Evolutionary conservation across 2,113 vertebrate species (phyloP).

Genomic region (Apus apus): DNA sequence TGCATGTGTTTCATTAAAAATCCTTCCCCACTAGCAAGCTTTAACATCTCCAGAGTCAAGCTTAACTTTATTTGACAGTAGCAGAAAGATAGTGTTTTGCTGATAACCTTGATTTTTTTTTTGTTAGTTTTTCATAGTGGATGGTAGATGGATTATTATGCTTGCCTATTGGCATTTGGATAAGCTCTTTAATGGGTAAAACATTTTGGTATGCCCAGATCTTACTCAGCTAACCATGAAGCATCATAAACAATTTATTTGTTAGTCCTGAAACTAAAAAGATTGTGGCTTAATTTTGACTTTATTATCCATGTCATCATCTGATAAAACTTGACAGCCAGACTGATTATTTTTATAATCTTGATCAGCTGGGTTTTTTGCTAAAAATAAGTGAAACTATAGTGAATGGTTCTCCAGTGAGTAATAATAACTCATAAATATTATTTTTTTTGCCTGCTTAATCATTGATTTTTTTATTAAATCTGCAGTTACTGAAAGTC

Average conservation of each 20-base stretch:
- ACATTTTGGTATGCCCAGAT: slow-evolving; percentile 17
- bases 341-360: slow-evolving; percentile 7
- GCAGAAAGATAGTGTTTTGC: neutral
- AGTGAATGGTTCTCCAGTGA: neutral
- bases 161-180: neutral
- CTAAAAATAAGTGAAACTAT: slow-evolving; percentile 26
- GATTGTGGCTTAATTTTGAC: slow-evolving; percentile 38
- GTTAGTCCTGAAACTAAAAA: slow-evolving; percentile 37
- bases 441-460: slow-evolving; percentile 2
- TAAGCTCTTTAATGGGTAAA: slow-evolving; percentile 25
- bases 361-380: slow-evolving; percentile 53
- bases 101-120: neutral
- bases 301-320: slow-evolving; percentile 38
- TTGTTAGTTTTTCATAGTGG: neutral
- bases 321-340: slow-evolving; percentile 43
- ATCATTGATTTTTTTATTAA: slow-evolving; percentile 49
- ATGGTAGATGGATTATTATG: slow-evolving; percentile 3
- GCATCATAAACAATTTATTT: slow-evolving; percentile 39
- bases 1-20: slow-evolving; percentile 31
- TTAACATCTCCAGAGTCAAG: neutral
- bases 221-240: slow-evolving; percentile 36
- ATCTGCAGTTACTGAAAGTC: slow-evolving; percentile 7
- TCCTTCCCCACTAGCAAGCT: neutral
- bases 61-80: neutral
- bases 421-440: slow-evolving; percentile 40